These are phyloP conservation scores for Lamprotornis superbus DNA, from an alignment of 2,113 vertebrate genomes.

Conservation along the genomic window DNA sequence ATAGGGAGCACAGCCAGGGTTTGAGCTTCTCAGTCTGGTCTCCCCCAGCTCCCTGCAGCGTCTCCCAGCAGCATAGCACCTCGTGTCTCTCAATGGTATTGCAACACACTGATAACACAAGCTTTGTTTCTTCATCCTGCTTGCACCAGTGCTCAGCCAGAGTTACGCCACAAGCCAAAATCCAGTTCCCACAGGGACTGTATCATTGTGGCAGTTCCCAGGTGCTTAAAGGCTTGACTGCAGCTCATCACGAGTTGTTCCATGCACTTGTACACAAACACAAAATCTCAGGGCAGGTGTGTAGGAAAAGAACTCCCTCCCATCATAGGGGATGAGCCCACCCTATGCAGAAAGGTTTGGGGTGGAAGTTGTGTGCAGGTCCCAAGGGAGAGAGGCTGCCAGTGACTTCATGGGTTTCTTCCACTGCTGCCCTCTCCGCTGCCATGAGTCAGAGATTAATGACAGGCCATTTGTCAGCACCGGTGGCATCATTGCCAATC, in stretches of 20 bases:
- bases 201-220: neutral
- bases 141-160: neutral
- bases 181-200: neutral
- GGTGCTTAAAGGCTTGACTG: neutral
- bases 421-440: neutral
- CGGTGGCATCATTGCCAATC: slow-evolving; percentile 52
- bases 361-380: neutral
- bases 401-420: slow-evolving; percentile 59
- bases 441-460: slow-evolving; percentile 58
- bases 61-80: neutral
- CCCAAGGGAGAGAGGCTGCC: neutral
- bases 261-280: neutral
- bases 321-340: neutral
- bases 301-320: neutral
- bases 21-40: neutral
- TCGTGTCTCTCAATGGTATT: accelerated
- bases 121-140: neutral
- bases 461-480: slow-evolving; percentile 57
- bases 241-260: neutral
- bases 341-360: neutral
- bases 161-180: neutral
- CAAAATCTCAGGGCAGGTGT: neutral
- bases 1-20: neutral
- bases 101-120: neutral
- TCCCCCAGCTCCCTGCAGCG: neutral